Evolutionary conservation across 2,888 invertebrate genomes (phyloP).

Genomic region (Laothoe populi): DNA sequence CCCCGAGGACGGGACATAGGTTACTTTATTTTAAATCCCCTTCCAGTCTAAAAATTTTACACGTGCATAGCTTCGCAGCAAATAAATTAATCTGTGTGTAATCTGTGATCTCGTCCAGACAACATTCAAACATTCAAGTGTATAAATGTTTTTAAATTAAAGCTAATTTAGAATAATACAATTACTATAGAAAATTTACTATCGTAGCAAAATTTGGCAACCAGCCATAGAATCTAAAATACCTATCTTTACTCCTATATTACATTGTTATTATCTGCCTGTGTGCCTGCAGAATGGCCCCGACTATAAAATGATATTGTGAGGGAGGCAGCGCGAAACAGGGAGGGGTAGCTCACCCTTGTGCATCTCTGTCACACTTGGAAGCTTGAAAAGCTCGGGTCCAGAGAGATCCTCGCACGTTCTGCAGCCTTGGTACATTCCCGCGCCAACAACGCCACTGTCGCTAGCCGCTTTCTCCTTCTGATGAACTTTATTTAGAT

Average conservation of each 20-base stretch:
- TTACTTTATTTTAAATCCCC: too few relatives aligned
- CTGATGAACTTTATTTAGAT: constrained; percentile 63
- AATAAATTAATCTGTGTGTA: too few relatives aligned
- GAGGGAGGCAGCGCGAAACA: constrained; percentile 49
- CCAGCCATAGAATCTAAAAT: too few relatives aligned
- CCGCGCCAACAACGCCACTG: constrained; percentile 77
- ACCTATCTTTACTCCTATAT: too few relatives aligned
- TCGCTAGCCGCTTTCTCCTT: constrained; percentile 84
- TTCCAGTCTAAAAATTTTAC: too few relatives aligned
- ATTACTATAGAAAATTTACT: too few relatives aligned
- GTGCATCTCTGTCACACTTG: constrained; percentile 62
- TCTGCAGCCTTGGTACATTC: constrained; percentile 76
- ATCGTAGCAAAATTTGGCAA: too few relatives aligned
- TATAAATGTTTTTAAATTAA: background rate
- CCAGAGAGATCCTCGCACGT: constrained; percentile 44
- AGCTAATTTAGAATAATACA: background rate
- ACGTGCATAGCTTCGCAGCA: too few relatives aligned
- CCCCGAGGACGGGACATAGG: too few relatives aligned
- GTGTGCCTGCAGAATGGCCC: constrained; percentile 45
- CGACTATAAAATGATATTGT: constrained; percentile 47
- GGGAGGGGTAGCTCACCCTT: constrained; percentile 49
- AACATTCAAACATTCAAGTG: too few relatives aligned
- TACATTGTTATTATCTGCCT: background rate
- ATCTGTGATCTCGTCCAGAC: too few relatives aligned
- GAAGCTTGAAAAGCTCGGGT: constrained; percentile 72